Evolutionary conservation across 2,888 invertebrate species (phyloP), one percentile per base, ranked within the genome.

Genomic region (Plagodis dolabraria): DNA sequence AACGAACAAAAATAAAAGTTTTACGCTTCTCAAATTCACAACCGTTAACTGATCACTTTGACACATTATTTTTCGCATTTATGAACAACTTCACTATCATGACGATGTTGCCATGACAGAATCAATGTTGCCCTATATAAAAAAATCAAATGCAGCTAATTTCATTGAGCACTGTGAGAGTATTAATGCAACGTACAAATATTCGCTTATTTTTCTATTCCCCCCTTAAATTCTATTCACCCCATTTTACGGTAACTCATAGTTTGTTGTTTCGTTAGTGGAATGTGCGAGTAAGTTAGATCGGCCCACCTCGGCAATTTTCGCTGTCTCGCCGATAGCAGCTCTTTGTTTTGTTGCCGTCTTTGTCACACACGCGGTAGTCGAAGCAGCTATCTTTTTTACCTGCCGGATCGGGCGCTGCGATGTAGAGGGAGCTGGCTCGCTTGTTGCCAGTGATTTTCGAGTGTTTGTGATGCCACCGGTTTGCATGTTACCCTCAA

Each of bases 191-290:
- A 38, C 38, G 9, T 8, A 38, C 7, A 38, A 38, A 38, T 8
- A 38, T 8, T 38, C 7, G 9, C 38, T 38, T 38, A 8, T 38
- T 38, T 38, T 38, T 38, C 38, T 38, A 38, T 38, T 38, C 38
- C 7, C 38, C 38, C 9, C 38, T 38, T 38, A 38, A 7, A 38
- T 38, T 38, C 38, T 38, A 38, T 38, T 38, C 38, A 38, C 38
- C 38, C 38, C 38, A 38, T 38, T 38, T 38, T 38, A 38, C 38
- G 38, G 38, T 38, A 38, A n/a, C n/a, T n/a, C n/a, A n/a, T n/a
- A n/a, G n/a, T n/a, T n/a, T n/a, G n/a, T n/a, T n/a, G n/a, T n/a
- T n/a, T n/a, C n/a, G n/a, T n/a, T n/a, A n/a, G n/a, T n/a, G n/a
- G n/a, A n/a, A n/a, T n/a, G n/a, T n/a, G n/a, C n/a, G n/a, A n/a